Evolutionary conservation across 2,888 invertebrate genomes (phyloP).

Genomic region (Cerastis rubricosa): DNA sequence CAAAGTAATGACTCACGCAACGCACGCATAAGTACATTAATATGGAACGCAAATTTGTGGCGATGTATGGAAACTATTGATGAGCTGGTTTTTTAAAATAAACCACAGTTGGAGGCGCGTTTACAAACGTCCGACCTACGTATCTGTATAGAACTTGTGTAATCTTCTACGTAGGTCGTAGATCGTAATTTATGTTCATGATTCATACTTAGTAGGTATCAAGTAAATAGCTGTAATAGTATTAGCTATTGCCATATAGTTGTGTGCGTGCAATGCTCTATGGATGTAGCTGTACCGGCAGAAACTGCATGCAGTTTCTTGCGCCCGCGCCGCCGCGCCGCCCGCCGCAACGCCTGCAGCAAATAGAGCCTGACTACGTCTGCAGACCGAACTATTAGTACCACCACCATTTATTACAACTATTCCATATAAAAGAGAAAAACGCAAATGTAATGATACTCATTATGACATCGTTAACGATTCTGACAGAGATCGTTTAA

Average conservation of each 20-base stretch:
- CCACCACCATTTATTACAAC: conserved; percentile 39
- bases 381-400: conserved; percentile 39
- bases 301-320: conserved; percentile 48
- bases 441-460: conserved; percentile 57
- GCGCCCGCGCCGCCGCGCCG: conserved; percentile 29
- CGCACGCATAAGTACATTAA: conserved; percentile 57
- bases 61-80: conserved; percentile 46
- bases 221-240: conserved; percentile 25
- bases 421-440: conserved; percentile 52
- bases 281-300: conserved; percentile 30
- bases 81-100: conserved; percentile 35
- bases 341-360: no score
- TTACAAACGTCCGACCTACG: conserved; percentile 24
- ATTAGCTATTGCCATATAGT: conserved; percentile 15
- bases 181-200: conserved; percentile 33
- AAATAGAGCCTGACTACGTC: conserved; percentile 57
- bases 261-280: conserved; percentile 26
- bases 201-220: conserved; percentile 35
- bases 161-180: conserved; percentile 33
- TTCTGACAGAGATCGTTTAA: conserved; percentile 67
- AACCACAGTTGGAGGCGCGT: conserved; percentile 23
- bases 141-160: conserved; percentile 27
- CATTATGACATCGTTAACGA: conserved; percentile 60
- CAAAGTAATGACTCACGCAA: conserved; percentile 74
- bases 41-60: conserved; percentile 48